phyloP scores from a whole-genome alignment of 2,113 vertebrate species.

The Synchiropus splendidus region DNA sequence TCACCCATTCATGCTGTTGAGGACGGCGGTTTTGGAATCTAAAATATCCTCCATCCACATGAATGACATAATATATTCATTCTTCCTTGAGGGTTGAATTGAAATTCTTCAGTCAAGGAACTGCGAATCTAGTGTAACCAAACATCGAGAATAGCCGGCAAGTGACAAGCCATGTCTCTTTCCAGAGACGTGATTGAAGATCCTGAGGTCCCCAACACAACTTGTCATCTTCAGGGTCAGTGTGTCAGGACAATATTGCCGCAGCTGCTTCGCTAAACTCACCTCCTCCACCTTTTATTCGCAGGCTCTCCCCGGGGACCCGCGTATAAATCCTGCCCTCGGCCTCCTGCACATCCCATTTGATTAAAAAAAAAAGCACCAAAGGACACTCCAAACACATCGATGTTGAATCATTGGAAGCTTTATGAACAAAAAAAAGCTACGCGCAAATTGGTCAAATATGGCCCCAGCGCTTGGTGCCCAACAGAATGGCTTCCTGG shows the following conservation, averaged over 20 bases:
- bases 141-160: too few relatives aligned
- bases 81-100: too few relatives aligned
- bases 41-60: too few relatives aligned
- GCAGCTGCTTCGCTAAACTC: slow-evolving; percentile 22
- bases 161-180: slow-evolving; percentile 15
- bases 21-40: too few relatives aligned
- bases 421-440: too few relatives aligned
- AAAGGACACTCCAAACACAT: too few relatives aligned
- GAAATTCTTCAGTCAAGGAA: too few relatives aligned
- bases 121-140: too few relatives aligned
- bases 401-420: too few relatives aligned
- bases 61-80: too few relatives aligned
- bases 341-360: slow-evolving; percentile 7
- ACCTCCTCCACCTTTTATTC: slow-evolving; percentile 24
- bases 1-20: not conserved
- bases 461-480: slow-evolving; percentile 57
- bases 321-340: slow-evolving; percentile 21
- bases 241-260: slow-evolving; percentile 50
- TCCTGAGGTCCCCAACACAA: slow-evolving; percentile 33
- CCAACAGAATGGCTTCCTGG: slow-evolving; percentile 57
- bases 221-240: slow-evolving; percentile 49
- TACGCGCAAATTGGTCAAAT: too few relatives aligned
- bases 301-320: slow-evolving; percentile 15
- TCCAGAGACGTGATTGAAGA: slow-evolving; percentile 38
- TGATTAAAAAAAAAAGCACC: slow-evolving; percentile 9